Percentiles rank a stretch among this genome's conserved stretches.
Conservation (phyloP, 2,888 invertebrate genomes). For the Pterostichus madidus region DNA sequence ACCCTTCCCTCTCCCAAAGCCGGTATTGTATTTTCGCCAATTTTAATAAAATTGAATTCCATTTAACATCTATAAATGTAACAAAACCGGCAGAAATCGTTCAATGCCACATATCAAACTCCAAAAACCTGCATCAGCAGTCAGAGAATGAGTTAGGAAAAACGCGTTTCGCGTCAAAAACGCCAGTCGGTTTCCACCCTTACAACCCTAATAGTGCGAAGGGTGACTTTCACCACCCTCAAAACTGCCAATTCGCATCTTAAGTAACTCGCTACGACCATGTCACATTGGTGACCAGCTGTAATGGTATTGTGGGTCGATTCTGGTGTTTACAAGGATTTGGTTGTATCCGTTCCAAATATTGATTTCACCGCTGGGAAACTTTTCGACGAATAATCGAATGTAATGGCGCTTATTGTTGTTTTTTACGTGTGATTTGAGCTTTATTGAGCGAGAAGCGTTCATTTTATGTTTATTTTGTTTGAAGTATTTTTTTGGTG, state of each 20-base stretch:
- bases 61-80: not conserved
- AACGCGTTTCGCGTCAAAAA: conserved; percentile 13
- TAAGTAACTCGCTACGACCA: not conserved
- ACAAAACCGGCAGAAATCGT: not conserved
- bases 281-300: conserved; percentile 20
- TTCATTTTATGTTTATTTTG: conserved; percentile 16
- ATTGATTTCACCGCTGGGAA: conserved; percentile 31
- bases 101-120: not conserved
- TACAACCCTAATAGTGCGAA: not conserved
- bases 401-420: conserved; percentile 34
- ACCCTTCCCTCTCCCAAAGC: too few relatives aligned
- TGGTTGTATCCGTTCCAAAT: conserved; percentile 21
- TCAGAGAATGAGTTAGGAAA: not conserved
- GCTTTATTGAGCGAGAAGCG: conserved; percentile 29
- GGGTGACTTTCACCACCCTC: not conserved
- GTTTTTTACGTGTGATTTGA: conserved; percentile 39
- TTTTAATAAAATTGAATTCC: too few relatives aligned
- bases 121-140: conserved; percentile 15
- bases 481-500: not conserved
- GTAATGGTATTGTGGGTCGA: conserved; percentile 41
- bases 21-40: too few relatives aligned
- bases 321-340: conserved; percentile 22
- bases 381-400: conserved; percentile 35
- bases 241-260: not conserved
- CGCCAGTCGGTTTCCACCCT: not conserved